A percentile compares a stretch with the other conserved stretches of the same genome.
Conservation (phyloP, 2,797 vertebrate genomes). For the Prunella strophiata region DNA sequence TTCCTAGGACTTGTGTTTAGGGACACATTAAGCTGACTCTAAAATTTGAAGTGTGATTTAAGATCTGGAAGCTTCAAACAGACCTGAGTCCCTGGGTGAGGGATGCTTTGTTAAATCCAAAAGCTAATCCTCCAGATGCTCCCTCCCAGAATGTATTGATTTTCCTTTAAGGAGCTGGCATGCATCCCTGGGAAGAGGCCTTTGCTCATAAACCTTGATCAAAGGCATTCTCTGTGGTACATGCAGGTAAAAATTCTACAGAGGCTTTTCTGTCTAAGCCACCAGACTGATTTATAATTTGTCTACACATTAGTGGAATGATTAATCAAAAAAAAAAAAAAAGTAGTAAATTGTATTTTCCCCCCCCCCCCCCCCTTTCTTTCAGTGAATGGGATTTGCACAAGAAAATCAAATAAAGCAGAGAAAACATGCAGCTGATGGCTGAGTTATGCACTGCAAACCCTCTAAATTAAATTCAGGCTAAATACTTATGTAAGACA, state of each 20-base stretch:
- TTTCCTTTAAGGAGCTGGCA: slow-evolving; percentile 33
- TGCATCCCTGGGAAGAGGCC: background rate
- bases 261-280: background rate
- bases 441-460: background rate
- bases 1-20: background rate
- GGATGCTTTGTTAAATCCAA: slow-evolving; percentile 29
- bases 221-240: background rate
- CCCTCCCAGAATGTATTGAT: background rate
- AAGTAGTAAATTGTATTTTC: background rate
- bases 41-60: background rate
- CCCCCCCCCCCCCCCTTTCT: background rate
- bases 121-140: slow-evolving; percentile 13
- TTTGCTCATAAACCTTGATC: slow-evolving; percentile 21
- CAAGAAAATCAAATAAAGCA: background rate
- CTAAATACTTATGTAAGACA: background rate
- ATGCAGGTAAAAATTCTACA: background rate
- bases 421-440: background rate
- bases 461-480: background rate
- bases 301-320: background rate
- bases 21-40: background rate
- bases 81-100: background rate
- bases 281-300: background rate
- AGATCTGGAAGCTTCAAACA: slow-evolving; percentile 3
- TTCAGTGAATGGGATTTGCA: background rate
- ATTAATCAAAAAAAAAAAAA: background rate